Conservation (phyloP, 1,140 invertebrate genomes). For the Leptonema lineaticorne region DNA sequence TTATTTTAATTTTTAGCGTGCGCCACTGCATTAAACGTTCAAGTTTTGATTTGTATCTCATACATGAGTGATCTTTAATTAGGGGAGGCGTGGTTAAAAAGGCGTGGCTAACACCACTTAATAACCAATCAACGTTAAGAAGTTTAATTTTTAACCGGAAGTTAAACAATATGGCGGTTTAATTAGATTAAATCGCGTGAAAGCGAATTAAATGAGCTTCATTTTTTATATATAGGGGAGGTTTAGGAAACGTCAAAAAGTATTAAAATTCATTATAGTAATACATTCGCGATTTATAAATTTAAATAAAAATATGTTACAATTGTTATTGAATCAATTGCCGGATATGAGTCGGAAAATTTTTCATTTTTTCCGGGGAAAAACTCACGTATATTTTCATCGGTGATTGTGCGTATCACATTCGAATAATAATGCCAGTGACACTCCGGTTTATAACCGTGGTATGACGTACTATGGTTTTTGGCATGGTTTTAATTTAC, state of each 20-base stretch:
- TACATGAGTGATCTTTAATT: not conserved
- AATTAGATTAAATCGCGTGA: not conserved
- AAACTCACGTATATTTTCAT: not conserved
- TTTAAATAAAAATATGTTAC: not conserved
- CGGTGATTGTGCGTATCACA: not conserved
- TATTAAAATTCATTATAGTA: no score
- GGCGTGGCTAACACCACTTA: not conserved
- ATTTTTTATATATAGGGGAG: no score
- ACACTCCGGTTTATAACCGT: slow-evolving; percentile 5
- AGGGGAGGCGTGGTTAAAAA: not conserved
- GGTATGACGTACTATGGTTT: slow-evolving; percentile 9
- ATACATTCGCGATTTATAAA: no score
- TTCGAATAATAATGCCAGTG: not conserved
- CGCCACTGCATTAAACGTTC: not conserved
- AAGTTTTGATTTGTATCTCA: not conserved
- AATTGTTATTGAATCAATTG: not conserved
- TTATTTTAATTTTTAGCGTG: not conserved
- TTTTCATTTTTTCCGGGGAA: not conserved
- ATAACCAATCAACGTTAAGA: not conserved
- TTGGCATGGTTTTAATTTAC: slow-evolving; percentile 32
- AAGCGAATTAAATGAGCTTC: no score
- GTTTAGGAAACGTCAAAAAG: no score
- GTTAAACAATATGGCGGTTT: no score
- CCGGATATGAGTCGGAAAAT: no score
- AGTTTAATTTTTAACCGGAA: not conserved